Conservation (phyloP, 2,113 vertebrate species). For the Meleagris gallopavo region DNA sequence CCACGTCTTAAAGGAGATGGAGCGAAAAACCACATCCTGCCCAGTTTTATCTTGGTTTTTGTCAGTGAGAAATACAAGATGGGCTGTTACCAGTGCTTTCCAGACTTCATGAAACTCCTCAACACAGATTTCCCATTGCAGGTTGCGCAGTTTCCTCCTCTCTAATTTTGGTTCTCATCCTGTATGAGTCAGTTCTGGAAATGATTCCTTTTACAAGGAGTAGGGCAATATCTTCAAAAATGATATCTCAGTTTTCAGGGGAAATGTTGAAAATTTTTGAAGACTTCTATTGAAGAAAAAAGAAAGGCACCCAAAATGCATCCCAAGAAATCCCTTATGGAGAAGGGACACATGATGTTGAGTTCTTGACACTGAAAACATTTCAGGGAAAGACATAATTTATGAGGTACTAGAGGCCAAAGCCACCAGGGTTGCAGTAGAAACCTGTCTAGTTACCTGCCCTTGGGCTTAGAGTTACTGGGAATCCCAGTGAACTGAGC, state of each 20-base stretch:
- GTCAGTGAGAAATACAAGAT: neutral
- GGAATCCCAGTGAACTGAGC: neutral
- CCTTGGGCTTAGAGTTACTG: neutral
- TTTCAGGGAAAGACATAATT: neutral
- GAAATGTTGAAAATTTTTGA: neutral
- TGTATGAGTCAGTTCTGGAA: neutral
- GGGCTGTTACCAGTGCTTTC: neutral
- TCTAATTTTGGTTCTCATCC: neutral
- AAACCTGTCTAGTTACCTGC: neutral
- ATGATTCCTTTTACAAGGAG: neutral
- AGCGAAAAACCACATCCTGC: neutral
- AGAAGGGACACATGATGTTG: neutral
- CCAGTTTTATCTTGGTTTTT: neutral
- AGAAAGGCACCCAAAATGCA: neutral
- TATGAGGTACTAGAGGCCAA: neutral
- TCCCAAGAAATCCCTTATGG: neutral
- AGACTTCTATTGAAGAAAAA: neutral
- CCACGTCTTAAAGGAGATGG: too few species aligned
- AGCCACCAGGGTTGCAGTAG: neutral
- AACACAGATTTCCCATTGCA: neutral
- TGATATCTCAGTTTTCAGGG: accelerated
- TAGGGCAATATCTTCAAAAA: neutral
- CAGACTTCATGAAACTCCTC: neutral
- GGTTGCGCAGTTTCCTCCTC: neutral
- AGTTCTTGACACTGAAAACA: neutral